These are phyloP conservation scores for Polypedilum pembai DNA, from an alignment of 1,140 invertebrate genomes.

Conservation along the genomic window DNA sequence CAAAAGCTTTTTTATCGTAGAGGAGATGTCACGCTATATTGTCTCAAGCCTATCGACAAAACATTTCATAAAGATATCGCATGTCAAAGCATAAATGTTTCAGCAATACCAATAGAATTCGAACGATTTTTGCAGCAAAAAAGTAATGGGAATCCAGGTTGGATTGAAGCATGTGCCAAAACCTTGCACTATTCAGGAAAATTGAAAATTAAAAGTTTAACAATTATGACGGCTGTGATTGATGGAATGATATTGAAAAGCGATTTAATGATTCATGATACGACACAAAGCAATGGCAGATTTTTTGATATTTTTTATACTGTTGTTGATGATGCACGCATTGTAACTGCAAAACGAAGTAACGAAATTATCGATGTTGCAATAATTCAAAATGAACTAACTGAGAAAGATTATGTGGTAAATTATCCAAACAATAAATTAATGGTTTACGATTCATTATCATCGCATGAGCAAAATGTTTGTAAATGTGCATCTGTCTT, in stretches of 20 bases:
- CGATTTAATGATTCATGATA: neutral
- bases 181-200: neutral
- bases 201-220: neutral
- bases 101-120: constrained; percentile 17
- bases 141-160: neutral
- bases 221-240: neutral
- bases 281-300: neutral
- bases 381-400: neutral
- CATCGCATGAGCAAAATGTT: neutral
- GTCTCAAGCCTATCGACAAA: neutral
- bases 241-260: neutral
- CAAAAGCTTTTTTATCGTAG: neutral
- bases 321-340: neutral
- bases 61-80: constrained; percentile 8
- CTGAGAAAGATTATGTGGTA: neutral
- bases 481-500: constrained; percentile 4
- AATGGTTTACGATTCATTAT: neutral
- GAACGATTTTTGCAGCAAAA: constrained; percentile 12
- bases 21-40: neutral
- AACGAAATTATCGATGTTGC: neutral
- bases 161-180: constrained; percentile 3
- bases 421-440: neutral
- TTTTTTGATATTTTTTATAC: neutral
- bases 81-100: constrained; percentile 7
- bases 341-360: neutral